A percentile compares a stretch with the other conserved stretches of the same genome.
Evolutionary conservation across 2,888 invertebrate species (phyloP).

Genomic region (Cephus runcator): DNA sequence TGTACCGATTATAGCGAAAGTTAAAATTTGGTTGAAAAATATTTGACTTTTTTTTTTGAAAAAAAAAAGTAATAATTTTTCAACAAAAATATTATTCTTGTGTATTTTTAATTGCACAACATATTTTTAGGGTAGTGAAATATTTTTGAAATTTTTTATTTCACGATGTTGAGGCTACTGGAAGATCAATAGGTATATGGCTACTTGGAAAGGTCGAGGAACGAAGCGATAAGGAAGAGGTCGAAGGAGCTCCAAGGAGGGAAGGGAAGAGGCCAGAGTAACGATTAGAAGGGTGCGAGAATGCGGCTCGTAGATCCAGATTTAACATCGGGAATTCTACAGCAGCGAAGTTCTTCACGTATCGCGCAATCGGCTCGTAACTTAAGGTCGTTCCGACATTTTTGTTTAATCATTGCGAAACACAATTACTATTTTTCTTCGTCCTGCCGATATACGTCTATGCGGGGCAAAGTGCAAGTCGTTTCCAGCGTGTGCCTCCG

Average conservation of each 20-base stretch:
- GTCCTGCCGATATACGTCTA: background rate
- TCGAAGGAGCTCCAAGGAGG: too few relatives aligned
- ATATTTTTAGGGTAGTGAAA: background rate
- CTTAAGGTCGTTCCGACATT: background rate
- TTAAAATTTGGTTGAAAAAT: background rate
- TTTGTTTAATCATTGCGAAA: slow-evolving; percentile 5
- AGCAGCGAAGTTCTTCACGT: background rate
- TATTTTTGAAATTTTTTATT: background rate
- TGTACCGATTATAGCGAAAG: background rate
- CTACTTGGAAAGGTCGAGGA: background rate
- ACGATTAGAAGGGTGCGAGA: background rate
- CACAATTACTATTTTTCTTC: background rate
- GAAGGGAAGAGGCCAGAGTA: background rate
- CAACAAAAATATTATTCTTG: too few relatives aligned
- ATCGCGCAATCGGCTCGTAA: background rate
- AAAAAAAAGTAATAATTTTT: background rate
- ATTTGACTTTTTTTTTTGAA: too few relatives aligned
- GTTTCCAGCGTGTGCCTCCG: slow-evolving; percentile 3
- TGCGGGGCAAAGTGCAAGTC: slow-evolving; percentile 5
- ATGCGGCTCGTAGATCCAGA: background rate
- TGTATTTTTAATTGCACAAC: background rate
- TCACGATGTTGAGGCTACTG: background rate
- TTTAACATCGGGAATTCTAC: background rate
- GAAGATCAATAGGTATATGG: background rate
- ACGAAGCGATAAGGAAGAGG: background rate